Evolutionary conservation across 92 coral and sea anemone genomes (phyloP).

Genomic region (Anthopleura xanthogrammica): DNA sequence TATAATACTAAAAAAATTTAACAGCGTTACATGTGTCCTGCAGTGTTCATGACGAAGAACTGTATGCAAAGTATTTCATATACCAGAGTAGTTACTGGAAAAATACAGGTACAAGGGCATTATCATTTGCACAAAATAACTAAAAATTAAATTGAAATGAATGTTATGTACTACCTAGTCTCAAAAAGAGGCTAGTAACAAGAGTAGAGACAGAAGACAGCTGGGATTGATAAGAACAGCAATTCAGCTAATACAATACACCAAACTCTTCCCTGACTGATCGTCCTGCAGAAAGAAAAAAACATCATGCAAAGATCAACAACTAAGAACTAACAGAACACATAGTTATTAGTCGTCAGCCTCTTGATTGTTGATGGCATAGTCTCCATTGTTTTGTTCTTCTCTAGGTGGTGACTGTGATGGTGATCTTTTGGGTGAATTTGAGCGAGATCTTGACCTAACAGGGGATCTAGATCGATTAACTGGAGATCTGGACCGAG

Average conservation of each 20-base stretch:
- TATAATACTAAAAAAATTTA: not conserved
- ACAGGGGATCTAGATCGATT: constrained; percentile 53
- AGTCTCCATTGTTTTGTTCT: constrained; percentile 18
- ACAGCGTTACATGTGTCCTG: not conserved
- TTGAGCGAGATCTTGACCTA: constrained; percentile 63
- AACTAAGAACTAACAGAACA: not conserved
- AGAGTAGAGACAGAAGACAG: not conserved
- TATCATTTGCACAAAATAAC: no score
- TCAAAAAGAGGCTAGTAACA: constrained; percentile 16
- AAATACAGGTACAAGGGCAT: not conserved
- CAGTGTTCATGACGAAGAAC: not conserved
- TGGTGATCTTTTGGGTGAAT: constrained; percentile 61
- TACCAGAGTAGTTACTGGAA: not conserved
- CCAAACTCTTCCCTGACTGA: constrained; percentile 34
- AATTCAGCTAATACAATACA: constrained; percentile 41
- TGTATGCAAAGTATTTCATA: not conserved
- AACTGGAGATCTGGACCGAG: constrained; percentile 53
- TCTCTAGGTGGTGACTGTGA: constrained; percentile 35
- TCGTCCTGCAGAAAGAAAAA: constrained; percentile 26
- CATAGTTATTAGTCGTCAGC: constrained; percentile 20
- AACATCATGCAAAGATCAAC: constrained; percentile 18
- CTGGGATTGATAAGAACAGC: constrained; percentile 1
- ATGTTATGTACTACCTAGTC: constrained; percentile 9
- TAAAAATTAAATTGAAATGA: not conserved
- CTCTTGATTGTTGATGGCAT: constrained; percentile 22